phyloP scores from a whole-genome alignment of 2,113 vertebrate genomes.

The Cyprinodon tularosa region DNA sequence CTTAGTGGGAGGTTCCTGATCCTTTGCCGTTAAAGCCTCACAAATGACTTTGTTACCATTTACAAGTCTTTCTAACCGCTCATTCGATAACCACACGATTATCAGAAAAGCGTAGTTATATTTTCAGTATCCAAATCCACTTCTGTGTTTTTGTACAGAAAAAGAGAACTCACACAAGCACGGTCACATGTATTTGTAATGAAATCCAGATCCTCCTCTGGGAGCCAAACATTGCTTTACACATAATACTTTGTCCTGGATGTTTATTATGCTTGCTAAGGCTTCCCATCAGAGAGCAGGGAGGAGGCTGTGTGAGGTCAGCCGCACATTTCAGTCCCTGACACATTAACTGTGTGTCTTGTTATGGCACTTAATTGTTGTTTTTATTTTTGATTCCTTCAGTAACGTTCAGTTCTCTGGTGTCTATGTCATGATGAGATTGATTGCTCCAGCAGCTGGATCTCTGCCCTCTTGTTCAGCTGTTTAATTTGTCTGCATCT shows the following conservation, averaged over 20 bases:
- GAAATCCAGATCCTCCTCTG: conserved; percentile 74
- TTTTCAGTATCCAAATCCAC: background rate
- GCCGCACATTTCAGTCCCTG: conserved; percentile 35
- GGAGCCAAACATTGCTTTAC: conserved; percentile 73
- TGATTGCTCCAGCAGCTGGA: background rate
- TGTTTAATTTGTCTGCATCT: conserved; percentile 19
- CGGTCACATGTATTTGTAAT: conserved; percentile 60
- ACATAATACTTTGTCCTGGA: conserved; percentile 71
- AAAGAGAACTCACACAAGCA: conserved; percentile 13
- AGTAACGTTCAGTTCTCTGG: background rate
- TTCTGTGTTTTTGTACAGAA: background rate
- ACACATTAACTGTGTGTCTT: conserved; percentile 30
- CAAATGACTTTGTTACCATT: background rate
- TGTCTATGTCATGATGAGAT: conserved; percentile 1
- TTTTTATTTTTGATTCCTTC: conserved; percentile 13
- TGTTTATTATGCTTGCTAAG: conserved; percentile 77
- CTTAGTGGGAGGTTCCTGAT: background rate
- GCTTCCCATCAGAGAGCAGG: conserved; percentile 62
- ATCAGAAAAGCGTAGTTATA: background rate
- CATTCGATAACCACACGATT: background rate
- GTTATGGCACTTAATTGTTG: conserved; percentile 15
- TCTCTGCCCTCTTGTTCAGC: conserved; percentile 17
- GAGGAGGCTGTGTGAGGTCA: conserved; percentile 57
- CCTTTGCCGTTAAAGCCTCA: background rate
- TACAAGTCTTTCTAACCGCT: background rate